Conservation (phyloP, 2,797 vertebrate species). For the Sebastiscus albofasciatus region DNA sequence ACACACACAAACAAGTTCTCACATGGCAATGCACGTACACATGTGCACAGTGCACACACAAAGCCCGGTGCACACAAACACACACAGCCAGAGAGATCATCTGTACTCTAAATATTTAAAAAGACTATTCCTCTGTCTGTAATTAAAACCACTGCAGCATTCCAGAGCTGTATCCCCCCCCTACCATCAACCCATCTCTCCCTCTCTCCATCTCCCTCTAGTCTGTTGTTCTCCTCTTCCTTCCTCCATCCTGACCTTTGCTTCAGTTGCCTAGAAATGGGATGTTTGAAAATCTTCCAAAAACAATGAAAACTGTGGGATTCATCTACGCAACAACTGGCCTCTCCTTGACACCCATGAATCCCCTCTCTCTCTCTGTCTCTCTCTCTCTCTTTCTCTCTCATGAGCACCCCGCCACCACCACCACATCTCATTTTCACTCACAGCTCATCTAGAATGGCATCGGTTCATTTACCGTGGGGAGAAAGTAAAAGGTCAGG, state of each 20-base stretch:
- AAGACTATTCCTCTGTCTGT: constrained; percentile 74
- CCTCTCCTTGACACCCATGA: constrained; percentile 68
- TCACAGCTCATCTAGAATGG: constrained; percentile 43
- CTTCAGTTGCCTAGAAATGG: constrained; percentile 71
- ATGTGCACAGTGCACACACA: constrained; percentile 1
- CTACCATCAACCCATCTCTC: constrained; percentile 42
- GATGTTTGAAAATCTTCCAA: constrained; percentile 67
- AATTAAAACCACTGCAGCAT: constrained; percentile 80
- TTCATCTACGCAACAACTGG: constrained; percentile 53
- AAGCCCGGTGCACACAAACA: constrained; percentile 42
- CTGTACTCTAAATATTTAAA: constrained; percentile 84
- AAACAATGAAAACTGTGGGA: constrained; percentile 72
- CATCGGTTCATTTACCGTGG: constrained; percentile 43
- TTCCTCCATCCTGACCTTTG: constrained; percentile 65
- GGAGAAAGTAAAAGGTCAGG: constrained; percentile 65
- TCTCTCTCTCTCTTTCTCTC: background rate
- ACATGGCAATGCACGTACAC: background rate
- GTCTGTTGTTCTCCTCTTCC: constrained; percentile 53
- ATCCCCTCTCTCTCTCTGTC: constrained; percentile 9
- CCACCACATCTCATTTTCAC: constrained; percentile 27
- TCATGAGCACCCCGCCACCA: background rate
- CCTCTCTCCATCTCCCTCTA: constrained; percentile 12
- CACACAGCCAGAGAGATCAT: constrained; percentile 57
- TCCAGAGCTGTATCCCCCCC: constrained; percentile 58
- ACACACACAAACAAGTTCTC: constrained; percentile 31